Conservation (phyloP, 2,888 invertebrate species). For the Blera fallax region DNA sequence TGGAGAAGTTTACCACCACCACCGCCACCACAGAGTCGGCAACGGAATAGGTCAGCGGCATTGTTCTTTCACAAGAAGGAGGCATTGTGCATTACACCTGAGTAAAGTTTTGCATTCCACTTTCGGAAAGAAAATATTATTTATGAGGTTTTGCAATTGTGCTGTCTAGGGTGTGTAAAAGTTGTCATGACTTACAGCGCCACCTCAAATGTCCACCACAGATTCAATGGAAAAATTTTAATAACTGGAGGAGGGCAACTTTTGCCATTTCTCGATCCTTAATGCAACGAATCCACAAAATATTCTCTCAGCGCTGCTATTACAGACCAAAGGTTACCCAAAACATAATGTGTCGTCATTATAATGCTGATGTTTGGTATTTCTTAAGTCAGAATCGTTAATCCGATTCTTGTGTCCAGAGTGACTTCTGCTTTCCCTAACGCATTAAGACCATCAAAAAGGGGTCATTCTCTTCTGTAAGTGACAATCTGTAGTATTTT, state of each 20-base stretch:
- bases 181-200: conserved; percentile 55
- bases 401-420: conserved; percentile 5
- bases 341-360: conserved; percentile 32
- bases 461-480: conserved; percentile 39
- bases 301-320: conserved; percentile 9
- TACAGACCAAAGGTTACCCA: conserved; percentile 35
- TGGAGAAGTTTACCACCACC: conserved; percentile 42
- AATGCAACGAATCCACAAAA: not conserved
- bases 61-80: conserved; percentile 55
- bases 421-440: conserved; percentile 3
- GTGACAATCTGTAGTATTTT: conserved; percentile 15
- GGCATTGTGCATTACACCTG: conserved; percentile 70
- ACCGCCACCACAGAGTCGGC: conserved; percentile 28
- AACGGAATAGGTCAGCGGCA: conserved; percentile 69
- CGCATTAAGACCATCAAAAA: conserved; percentile 24
- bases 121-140: conserved; percentile 66
- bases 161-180: conserved; percentile 45
- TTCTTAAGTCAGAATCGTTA: conserved; percentile 29
- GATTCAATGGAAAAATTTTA: conserved; percentile 40
- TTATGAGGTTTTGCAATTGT: conserved; percentile 55
- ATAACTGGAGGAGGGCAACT: conserved; percentile 32
- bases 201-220: conserved; percentile 58
- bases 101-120: conserved; percentile 61
- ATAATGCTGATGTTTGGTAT: conserved; percentile 6
- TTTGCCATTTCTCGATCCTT: conserved; percentile 23